These are phyloP conservation scores for Aporophyla nigra DNA, from an alignment of 2,888 invertebrate genomes.

Conservation along the genomic window DNA sequence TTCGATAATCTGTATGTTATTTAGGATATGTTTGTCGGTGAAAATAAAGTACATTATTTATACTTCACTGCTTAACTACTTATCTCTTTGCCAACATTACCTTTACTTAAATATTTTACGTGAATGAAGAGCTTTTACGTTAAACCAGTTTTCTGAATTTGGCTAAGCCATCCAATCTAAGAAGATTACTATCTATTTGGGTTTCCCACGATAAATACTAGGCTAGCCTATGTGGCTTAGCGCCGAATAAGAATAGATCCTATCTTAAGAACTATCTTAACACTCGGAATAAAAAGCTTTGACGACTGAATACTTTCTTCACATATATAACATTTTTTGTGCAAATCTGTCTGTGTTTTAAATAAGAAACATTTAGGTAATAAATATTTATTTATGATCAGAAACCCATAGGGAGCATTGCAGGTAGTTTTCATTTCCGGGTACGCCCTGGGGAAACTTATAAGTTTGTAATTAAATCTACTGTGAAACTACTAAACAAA, in stretches of 20 bases:
- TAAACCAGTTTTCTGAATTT: not conserved
- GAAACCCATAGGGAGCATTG: not conserved
- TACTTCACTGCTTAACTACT: not conserved
- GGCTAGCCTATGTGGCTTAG: conserved; percentile 3
- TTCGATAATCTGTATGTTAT: no score
- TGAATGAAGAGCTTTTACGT: not conserved
- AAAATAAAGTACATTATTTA: no score
- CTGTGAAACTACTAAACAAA: not conserved
- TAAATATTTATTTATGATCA: no score
- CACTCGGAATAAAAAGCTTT: conserved; percentile 8
- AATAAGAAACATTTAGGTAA: not conserved
- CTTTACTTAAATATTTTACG: not conserved
- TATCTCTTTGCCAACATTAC: not conserved
- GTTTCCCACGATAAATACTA: conserved; percentile 13
- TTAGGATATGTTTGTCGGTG: no score
- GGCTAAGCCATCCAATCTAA: conserved; percentile 29
- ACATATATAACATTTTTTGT: not conserved
- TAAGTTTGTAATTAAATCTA: not conserved
- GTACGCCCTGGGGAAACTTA: not conserved
- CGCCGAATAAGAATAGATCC: conserved; percentile 15
- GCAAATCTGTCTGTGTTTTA: not conserved
- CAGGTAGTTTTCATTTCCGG: not conserved
- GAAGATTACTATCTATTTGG: conserved; percentile 28
- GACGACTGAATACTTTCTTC: not conserved
- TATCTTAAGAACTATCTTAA: conserved; percentile 30